These are phyloP conservation scores for Oncorhynchus kisutch DNA, from an alignment of 2,113 vertebrate species.

Conservation along the genomic window DNA sequence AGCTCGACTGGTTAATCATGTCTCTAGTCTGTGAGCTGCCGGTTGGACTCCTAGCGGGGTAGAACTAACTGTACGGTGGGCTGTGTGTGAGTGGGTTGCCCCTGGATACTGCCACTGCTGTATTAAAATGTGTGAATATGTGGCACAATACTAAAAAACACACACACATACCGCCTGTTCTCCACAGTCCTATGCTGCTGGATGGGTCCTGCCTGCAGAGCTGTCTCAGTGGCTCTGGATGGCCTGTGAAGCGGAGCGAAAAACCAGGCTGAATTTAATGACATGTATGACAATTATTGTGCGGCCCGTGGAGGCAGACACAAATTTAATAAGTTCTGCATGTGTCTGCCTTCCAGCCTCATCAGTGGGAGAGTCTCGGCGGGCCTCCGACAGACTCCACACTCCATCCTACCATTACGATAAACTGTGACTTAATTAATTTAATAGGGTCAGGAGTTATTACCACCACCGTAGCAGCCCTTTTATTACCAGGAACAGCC, in stretches of 20 bases:
- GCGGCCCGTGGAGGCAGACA: constrained; percentile 61
- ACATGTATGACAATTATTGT: constrained; percentile 69
- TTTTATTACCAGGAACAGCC: constrained; percentile 53
- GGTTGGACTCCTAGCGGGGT: background rate
- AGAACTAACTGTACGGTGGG: background rate
- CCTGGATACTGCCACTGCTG: background rate
- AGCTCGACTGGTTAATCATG: background rate
- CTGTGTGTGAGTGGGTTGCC: background rate
- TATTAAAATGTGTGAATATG: background rate
- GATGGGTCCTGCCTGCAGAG: background rate
- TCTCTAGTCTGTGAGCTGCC: background rate
- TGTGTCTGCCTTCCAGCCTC: constrained; percentile 56
- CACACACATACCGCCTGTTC: background rate
- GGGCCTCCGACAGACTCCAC: constrained; percentile 49
- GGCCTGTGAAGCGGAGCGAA: constrained; percentile 47
- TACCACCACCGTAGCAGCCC: constrained; percentile 61
- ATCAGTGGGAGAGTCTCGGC: constrained; percentile 55
- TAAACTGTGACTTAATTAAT: constrained; percentile 75
- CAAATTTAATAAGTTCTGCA: constrained; percentile 75
- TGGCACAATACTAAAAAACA: background rate
- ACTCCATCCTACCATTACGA: constrained; percentile 51
- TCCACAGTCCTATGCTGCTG: constrained; percentile 2
- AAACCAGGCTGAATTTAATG: constrained; percentile 66
- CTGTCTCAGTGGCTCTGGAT: constrained; percentile 6
- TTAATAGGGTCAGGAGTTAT: constrained; percentile 76